A percentile compares a stretch with the other conserved stretches of the same genome.
Conservation (phyloP, 2,888 invertebrate species). For the Andrena dorsata region DNA sequence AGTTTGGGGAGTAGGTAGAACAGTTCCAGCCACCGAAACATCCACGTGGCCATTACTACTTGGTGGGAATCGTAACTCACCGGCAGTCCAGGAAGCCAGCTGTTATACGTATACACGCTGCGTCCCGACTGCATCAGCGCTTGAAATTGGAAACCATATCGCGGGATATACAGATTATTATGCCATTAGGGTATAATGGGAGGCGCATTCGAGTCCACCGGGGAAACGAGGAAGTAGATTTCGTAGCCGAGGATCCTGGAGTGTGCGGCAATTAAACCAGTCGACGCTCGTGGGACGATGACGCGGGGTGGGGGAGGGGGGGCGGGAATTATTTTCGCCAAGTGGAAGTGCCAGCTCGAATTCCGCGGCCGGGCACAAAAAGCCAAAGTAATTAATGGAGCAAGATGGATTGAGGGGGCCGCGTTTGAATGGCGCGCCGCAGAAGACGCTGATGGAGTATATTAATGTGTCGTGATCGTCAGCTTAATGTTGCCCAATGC, state of each 20-base stretch:
- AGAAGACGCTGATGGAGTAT: conserved; percentile 24
- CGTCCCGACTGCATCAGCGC: conserved; percentile 71
- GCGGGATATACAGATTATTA: conserved; percentile 78
- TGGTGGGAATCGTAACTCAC: conserved; percentile 69
- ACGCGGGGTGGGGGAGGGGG: conserved; percentile 28
- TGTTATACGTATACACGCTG: conserved; percentile 60
- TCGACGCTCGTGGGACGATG: conserved; percentile 57
- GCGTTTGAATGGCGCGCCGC: conserved; percentile 32
- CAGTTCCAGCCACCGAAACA: conserved; percentile 51
- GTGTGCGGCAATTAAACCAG: conserved; percentile 70
- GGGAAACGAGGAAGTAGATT: conserved; percentile 70
- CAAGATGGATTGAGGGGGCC: conserved; percentile 40
- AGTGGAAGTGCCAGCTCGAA: conserved; percentile 34
- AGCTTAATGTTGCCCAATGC: conserved; percentile 31
- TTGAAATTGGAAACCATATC: conserved; percentile 78
- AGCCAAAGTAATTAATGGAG: conserved; percentile 65
- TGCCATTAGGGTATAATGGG: conserved; percentile 76
- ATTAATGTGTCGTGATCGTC: conserved; percentile 55
- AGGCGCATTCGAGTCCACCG: conserved; percentile 64
- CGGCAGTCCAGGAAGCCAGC: conserved; percentile 60
- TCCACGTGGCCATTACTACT: conserved; percentile 69
- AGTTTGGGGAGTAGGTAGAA: conserved; percentile 47
- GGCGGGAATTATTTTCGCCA: conserved; percentile 67
- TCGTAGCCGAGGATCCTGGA: conserved; percentile 56
- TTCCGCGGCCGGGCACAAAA: conserved; percentile 30